These are phyloP conservation scores for Tupaia tana DNA, from an alignment of 2,113 vertebrate species.

Conservation along the genomic window DNA sequence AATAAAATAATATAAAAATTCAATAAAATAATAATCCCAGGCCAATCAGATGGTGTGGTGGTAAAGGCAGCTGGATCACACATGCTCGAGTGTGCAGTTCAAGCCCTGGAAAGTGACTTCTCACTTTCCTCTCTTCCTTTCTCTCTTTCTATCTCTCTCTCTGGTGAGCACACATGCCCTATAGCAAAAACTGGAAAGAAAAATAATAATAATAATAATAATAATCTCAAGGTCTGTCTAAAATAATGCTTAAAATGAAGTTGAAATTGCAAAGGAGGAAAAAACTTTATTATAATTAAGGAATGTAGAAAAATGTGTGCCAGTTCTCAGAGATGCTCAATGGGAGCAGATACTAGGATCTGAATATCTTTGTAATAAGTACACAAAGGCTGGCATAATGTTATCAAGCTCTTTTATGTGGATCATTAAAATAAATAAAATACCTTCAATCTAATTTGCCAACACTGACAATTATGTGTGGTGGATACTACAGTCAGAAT, in stretches of 20 bases:
- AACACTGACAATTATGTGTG: neutral
- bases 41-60: too few relatives aligned
- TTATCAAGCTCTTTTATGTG: neutral
- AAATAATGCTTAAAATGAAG: slow-evolving; percentile 15
- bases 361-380: neutral
- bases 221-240: slow-evolving; percentile 26
- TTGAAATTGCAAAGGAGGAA: slow-evolving; percentile 3
- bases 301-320: neutral
- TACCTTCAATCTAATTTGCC: neutral
- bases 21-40: too few relatives aligned
- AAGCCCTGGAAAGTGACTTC: too few relatives aligned
- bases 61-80: too few relatives aligned
- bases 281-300: neutral
- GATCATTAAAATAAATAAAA: neutral
- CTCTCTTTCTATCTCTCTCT: too few relatives aligned
- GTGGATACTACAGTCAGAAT: neutral
- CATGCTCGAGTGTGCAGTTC: too few relatives aligned
- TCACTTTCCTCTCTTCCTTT: too few relatives aligned
- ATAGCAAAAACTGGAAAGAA: too few relatives aligned
- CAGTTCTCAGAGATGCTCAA: neutral
- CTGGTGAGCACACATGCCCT: too few relatives aligned
- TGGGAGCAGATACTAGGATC: neutral
- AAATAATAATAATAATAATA: slow-evolving; percentile 15
- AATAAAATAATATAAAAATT: too few relatives aligned
- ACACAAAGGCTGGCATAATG: neutral